Base-by-base conservation (phyloP, 2,888 invertebrate genomes). In the Lepeophtheirus nordmannii region DNA sequence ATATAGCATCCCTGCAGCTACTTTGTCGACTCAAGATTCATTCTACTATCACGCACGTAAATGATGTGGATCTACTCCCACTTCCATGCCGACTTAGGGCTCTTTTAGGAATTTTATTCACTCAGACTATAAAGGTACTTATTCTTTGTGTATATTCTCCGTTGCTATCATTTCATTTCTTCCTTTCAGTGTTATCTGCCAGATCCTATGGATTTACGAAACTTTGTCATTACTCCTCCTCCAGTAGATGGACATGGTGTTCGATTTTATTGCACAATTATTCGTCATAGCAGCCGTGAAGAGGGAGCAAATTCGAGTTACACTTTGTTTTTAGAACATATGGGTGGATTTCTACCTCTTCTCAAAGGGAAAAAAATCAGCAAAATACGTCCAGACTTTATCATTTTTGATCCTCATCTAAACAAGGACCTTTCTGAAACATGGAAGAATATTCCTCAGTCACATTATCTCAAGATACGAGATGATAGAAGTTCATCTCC, bases 321-420 rank as follows among this genome's bases (percentile, higher is more conserved):
- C 58, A 70, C 70, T 5, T 68, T 70, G 61, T 70, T 70, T 67
- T 67, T 70, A 17, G 70, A 70, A 68, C 69, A 70, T 76, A 80
- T 96, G 41, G 97, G 97, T 3, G 97, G 97, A 1, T 80, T 97
- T 61, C 92, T 98, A 70, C 97, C 98, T 0, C 80, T 98, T 66
- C 80, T 98, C 14, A 93, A 96, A 75, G 97, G 96, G 23, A 87
- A 93, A 72, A 79, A 96, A 68, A 93, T 91, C 68, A 94, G 94
- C 76, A 96, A 96, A 78, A 88, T 98, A 70, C 82, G 94, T 67
- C 97, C 97, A 0, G 97, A 97, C 77, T 98, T 98, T 76, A 91
- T 97, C 67, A 96, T 98, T 73, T 92, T 89, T 74, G 91, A 92
- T 77, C 91, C 91, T 1, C 89, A 91, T 77, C 67, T 63, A 53